Conservation (phyloP, 2,113 vertebrate genomes). For the Parotia lawesii region DNA sequence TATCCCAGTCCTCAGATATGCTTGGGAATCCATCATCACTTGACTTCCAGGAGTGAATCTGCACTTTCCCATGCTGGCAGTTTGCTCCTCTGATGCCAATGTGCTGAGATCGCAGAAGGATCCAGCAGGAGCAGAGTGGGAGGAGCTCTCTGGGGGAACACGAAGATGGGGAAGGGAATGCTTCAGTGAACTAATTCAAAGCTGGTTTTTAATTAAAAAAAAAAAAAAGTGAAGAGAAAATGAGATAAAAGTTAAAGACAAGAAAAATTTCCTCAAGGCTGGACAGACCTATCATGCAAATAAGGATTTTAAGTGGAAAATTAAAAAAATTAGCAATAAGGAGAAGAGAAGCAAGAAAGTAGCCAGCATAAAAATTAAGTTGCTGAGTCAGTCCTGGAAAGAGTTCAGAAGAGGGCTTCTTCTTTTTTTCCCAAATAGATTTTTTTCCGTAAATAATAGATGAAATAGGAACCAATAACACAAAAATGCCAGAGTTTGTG, state of each 20-base stretch:
- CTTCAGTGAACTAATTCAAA: constrained; percentile 30
- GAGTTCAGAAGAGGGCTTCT: background rate
- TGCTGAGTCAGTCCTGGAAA: constrained; percentile 38
- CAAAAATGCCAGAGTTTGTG: background rate
- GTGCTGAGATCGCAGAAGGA: background rate
- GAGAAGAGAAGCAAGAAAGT: constrained; percentile 6
- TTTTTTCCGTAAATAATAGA: constrained; percentile 46
- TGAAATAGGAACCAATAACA: constrained; percentile 7
- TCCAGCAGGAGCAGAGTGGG: background rate
- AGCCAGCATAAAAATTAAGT: background rate
- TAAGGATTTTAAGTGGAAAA: constrained; percentile 69
- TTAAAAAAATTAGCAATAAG: constrained; percentile 26
- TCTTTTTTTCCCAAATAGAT: background rate
- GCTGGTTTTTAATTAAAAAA: constrained; percentile 15
- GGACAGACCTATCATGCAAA: constrained; percentile 56
- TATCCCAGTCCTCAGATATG: background rate
- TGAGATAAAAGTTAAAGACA: constrained; percentile 74
- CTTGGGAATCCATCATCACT: background rate
- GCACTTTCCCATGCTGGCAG: background rate
- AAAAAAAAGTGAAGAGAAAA: background rate
- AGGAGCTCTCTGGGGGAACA: background rate
- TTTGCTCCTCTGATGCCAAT: background rate
- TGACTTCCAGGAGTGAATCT: background rate
- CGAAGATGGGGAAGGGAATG: background rate
- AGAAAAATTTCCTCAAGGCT: constrained; percentile 67